Evolutionary conservation across 2,888 invertebrate genomes (phyloP).

Genomic region (Parasteatoda lunata): DNA sequence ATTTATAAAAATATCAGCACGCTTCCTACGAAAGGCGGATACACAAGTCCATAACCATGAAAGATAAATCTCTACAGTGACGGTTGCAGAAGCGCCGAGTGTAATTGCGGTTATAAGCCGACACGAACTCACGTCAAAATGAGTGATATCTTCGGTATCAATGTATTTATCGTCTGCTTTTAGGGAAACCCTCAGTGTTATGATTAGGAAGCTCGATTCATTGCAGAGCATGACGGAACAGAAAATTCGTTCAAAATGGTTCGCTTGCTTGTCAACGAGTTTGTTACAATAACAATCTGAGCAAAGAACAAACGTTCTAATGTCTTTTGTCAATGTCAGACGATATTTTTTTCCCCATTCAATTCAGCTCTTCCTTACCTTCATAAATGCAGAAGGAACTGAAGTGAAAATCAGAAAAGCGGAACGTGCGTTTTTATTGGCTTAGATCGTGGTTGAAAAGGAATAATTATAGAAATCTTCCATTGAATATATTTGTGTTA

Average conservation of each 20-base stretch:
- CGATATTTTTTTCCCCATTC: too few relatives aligned
- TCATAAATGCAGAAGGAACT: too few relatives aligned
- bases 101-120: neutral
- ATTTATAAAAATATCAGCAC: neutral
- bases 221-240: neutral
- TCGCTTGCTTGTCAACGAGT: neutral
- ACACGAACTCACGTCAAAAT: neutral
- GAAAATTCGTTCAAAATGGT: neutral
- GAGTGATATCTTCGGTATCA: slow-evolving; percentile 2
- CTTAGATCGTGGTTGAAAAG: neutral
- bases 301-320: neutral
- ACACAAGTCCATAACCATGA: neutral
- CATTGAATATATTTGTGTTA: slow-evolving; percentile 18
- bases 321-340: slow-evolving; percentile 1
- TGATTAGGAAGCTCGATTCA: neutral
- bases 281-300: neutral
- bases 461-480: slow-evolving; percentile 15
- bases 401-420: neutral
- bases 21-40: neutral
- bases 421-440: slow-evolving; percentile 13
- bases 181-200: neutral
- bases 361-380: too few relatives aligned
- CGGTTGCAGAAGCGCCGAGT: neutral
- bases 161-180: neutral
- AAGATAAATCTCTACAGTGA: neutral